These are phyloP conservation scores for Eclectus roratus DNA, from an alignment of 2,113 vertebrate species.

Conservation along the genomic window DNA sequence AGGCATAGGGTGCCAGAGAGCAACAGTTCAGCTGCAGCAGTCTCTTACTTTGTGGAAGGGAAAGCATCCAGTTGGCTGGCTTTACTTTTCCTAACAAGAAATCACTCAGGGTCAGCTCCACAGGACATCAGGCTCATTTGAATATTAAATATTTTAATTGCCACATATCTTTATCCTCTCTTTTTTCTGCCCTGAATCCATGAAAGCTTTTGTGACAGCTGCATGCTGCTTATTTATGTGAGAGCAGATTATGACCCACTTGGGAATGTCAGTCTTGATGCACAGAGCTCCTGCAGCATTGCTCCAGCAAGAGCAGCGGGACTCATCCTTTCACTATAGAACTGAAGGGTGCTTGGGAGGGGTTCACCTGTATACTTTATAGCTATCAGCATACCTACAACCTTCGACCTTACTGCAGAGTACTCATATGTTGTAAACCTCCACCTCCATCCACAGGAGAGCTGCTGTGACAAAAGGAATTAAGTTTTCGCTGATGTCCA, in stretches of 20 bases:
- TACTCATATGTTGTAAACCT: background rate
- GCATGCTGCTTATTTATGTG: background rate
- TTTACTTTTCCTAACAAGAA: background rate
- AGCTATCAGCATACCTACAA: background rate
- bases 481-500: background rate
- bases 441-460: background rate
- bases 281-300: background rate
- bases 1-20: background rate
- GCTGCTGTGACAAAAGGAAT: background rate
- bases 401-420: background rate
- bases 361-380: background rate
- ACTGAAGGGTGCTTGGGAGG: background rate
- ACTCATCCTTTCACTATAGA: background rate
- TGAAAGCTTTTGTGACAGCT: slow-evolving; percentile 6
- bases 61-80: background rate
- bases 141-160: slow-evolving; percentile 52
- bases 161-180: background rate
- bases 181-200: background rate
- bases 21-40: background rate
- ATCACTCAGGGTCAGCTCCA: background rate
- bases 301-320: background rate
- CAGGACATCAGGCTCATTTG: background rate
- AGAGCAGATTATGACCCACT: background rate
- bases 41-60: background rate
- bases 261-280: background rate